These are phyloP conservation scores for Lasioglossum calceatum DNA, from an alignment of 2,888 invertebrate species.

Conservation along the genomic window DNA sequence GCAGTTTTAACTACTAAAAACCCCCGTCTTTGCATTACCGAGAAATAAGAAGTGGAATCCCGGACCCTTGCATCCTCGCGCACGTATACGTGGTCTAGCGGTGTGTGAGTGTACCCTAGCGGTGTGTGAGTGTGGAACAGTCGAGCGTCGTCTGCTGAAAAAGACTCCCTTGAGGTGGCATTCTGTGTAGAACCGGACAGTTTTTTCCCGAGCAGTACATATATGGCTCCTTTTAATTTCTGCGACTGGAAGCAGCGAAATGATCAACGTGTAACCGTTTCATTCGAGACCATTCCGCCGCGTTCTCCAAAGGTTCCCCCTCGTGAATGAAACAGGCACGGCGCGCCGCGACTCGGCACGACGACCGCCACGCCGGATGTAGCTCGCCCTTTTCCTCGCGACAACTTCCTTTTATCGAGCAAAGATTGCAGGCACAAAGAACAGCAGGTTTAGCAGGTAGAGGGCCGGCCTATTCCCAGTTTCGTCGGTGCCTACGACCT, in stretches of 20 bases:
- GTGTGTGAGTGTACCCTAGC: no score
- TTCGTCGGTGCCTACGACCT: slow-evolving; percentile 39
- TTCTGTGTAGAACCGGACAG: neutral
- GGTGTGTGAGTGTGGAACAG: no score
- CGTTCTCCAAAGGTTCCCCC: slow-evolving; percentile 17
- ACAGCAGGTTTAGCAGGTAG: slow-evolving; percentile 63
- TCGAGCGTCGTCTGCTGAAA: no score
- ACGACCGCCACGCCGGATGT: slow-evolving; percentile 43
- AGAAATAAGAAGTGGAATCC: no score
- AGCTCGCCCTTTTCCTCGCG: slow-evolving; percentile 43
- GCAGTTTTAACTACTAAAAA: no score
- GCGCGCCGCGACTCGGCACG: neutral
- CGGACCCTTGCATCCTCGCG: no score
- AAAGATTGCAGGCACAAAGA: slow-evolving; percentile 41
- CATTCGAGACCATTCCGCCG: slow-evolving; percentile 14
- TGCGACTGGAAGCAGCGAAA: slow-evolving; percentile 11
- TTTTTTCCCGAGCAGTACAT: neutral
- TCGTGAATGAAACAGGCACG: slow-evolving; percentile 26
- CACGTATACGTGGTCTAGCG: no score
- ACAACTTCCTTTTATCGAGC: slow-evolving; percentile 41
- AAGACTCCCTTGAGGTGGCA: neutral
- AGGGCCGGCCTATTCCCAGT: slow-evolving; percentile 29
- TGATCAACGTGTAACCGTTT: slow-evolving; percentile 47
- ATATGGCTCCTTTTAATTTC: neutral
- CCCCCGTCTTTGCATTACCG: no score